Evolutionary conservation across 1,140 invertebrate genomes (phyloP).

Genomic region (Drosophila novamexicana): DNA sequence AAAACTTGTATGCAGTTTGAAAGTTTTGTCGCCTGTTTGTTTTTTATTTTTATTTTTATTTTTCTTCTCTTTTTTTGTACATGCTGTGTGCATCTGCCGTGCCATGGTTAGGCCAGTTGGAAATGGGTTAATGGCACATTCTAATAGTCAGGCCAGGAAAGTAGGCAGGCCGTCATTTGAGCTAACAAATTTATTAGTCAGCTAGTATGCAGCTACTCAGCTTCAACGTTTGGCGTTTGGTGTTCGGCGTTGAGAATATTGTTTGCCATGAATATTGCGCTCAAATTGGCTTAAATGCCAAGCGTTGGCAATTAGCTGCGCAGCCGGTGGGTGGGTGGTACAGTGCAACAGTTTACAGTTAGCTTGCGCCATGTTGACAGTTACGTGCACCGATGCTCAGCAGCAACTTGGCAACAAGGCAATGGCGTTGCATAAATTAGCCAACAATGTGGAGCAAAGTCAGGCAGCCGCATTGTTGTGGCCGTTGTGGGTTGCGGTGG

Average conservation of each 20-base stretch:
- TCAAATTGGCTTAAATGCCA: constrained; percentile 76
- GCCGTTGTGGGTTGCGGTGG: constrained; percentile 4
- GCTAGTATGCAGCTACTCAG: constrained; percentile 19
- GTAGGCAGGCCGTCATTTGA: constrained; percentile 55
- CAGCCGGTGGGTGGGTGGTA: constrained; percentile 61
- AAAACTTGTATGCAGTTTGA: constrained; percentile 44
- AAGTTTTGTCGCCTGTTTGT: constrained; percentile 53
- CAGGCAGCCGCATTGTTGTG: constrained; percentile 65
- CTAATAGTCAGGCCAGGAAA: constrained; percentile 53
- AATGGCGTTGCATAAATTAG: constrained; percentile 73
- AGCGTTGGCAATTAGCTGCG: constrained; percentile 74
- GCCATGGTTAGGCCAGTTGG: constrained; percentile 23
- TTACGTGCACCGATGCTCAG: constrained; percentile 68
- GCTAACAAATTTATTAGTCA: constrained; percentile 76
- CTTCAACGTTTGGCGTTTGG: neutral
- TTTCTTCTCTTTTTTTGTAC: constrained; percentile 8
- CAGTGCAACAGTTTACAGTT: constrained; percentile 70
- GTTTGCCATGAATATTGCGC: constrained; percentile 53
- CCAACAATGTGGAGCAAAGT: constrained; percentile 67
- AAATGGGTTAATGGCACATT: constrained; percentile 81
- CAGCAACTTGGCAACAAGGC: constrained; percentile 44
- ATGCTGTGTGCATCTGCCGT: constrained; percentile 57
- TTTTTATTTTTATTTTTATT: constrained; percentile 14
- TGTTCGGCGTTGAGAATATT: constrained; percentile 40
- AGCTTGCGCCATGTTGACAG: constrained; percentile 77